These are phyloP conservation scores for Meandrusa payeni DNA, from an alignment of 2,888 invertebrate genomes.

Conservation along the genomic window DNA sequence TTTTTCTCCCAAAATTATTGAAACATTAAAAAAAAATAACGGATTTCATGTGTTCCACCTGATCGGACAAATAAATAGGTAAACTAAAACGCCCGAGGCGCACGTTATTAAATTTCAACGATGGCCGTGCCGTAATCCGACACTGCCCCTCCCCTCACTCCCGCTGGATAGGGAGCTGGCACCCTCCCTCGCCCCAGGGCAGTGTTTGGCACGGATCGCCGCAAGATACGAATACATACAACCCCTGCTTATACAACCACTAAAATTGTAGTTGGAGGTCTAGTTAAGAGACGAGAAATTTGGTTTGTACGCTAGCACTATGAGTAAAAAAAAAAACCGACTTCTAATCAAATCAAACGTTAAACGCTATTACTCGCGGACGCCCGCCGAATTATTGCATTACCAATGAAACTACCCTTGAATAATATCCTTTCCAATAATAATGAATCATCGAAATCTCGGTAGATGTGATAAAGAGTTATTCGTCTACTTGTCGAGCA, in stretches of 20 bases:
- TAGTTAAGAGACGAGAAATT: constrained; percentile 1
- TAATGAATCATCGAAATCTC: no score
- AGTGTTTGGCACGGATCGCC: constrained; percentile 16
- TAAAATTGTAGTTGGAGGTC: constrained; percentile 9
- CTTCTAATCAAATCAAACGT: no score
- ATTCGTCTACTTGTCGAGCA: no score
- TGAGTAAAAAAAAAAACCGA: no score
- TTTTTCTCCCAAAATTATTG: no score
- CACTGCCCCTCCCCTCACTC: constrained; percentile 22
- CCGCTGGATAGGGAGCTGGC: not conserved
- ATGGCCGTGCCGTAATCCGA: constrained; percentile 38
- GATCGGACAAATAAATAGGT: constrained; percentile 20
- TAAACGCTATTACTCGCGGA: no score
- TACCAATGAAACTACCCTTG: no score
- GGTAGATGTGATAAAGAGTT: no score
- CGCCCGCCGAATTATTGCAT: no score
- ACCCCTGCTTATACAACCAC: constrained; percentile 17
- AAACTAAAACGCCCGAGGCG: constrained; percentile 29
- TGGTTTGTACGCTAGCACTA: constrained; percentile 4
- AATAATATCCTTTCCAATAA: no score
- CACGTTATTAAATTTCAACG: constrained; percentile 45
- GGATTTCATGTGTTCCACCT: not conserved
- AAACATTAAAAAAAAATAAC: no score
- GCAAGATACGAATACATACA: constrained; percentile 15
- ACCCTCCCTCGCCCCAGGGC: constrained; percentile 5